phyloP scores from a whole-genome alignment of 2,888 invertebrate genomes.

The Oscheius sp. region DNA sequence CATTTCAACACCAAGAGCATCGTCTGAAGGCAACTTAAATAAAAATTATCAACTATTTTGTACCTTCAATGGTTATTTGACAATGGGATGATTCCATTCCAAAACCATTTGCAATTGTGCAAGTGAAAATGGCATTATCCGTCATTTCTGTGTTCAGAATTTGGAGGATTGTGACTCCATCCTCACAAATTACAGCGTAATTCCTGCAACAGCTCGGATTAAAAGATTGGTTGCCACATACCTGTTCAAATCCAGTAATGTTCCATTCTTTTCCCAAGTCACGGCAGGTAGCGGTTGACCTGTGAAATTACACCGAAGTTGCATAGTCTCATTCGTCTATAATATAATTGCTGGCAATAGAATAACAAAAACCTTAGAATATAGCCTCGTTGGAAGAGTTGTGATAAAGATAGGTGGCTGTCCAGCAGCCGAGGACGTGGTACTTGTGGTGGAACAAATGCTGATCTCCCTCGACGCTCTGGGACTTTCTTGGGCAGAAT shows the following conservation, averaged over 20 bases:
- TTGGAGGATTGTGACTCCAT: constrained; percentile 64
- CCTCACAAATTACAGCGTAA: constrained; percentile 65
- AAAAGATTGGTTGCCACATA: constrained; percentile 5
- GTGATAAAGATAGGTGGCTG: constrained; percentile 40
- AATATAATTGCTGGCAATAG: background rate
- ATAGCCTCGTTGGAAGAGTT: constrained; percentile 40
- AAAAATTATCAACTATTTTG: background rate
- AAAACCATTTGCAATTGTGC: constrained; percentile 84
- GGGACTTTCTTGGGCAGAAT: constrained; percentile 16
- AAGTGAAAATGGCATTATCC: constrained; percentile 84
- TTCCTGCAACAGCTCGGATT: constrained; percentile 59
- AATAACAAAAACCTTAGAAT: constrained; percentile 42
- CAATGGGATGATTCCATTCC: constrained; percentile 82
- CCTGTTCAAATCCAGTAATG: constrained; percentile 51
- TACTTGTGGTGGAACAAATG: constrained; percentile 37
- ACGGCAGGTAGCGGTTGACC: constrained; percentile 64
- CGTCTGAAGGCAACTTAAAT: constrained; percentile 43
- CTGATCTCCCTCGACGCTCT: constrained; percentile 36
- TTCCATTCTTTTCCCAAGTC: constrained; percentile 62
- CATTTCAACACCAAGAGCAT: constrained; percentile 49
- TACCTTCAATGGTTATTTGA: constrained; percentile 56
- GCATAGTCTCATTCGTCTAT: constrained; percentile 47
- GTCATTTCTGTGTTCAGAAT: constrained; percentile 78
- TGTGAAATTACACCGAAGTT: constrained; percentile 55
- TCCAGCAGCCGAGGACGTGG: constrained; percentile 40